Base-by-base conservation (phyloP, 1,140 invertebrate species). In the Ctenoplectra terminalis region DNA sequence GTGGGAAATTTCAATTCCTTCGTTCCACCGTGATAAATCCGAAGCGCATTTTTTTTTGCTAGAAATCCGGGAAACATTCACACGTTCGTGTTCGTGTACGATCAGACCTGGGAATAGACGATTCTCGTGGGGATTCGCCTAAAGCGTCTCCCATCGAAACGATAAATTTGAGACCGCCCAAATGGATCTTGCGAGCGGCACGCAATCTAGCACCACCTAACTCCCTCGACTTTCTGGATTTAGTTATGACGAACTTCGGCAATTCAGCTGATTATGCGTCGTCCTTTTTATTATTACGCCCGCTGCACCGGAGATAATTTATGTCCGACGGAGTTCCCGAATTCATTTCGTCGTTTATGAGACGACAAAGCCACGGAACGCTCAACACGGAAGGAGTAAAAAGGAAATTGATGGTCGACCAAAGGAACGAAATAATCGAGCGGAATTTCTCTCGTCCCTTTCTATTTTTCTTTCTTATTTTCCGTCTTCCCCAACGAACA, bases 141-240 rank as follows among this genome's bases (percentile, higher is more conserved):
- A 58, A 85, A 86, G 83, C 85, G 48, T 50, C 52, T 72, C 64
- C 34, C 67, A 37, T 66, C 80, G 69, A 64, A 69, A 85, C 85
- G 79, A 86, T 86, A 86, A 86, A 86, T 86, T 78, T 34, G 50
- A 58, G 64, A 56, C 73, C 63, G 40, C 52, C 78, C 48, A 82
- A 85, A 86, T 82, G 64, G 84, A 70, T 85, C 61, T 77, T 54
- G 43, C 15, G 73, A 60, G 63, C 69, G n/a, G 60, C 83, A 78
- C 85, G 84, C 85, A 73, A 85, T 82, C 84, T 48, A 56, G 48
- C 40, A n/a, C 34, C 29, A 54, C 37, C 67, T 31, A 67, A n/a
- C 13, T 20, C 60, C 70, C 67, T 66, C 56, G 7, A 23, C 75
- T 8, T 26, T n/a, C 1, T 50, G 54, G 66, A 86, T 86, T 85